phyloP scores from a whole-genome alignment of 2,797 vertebrate species.

The Acestrorhynchus altus region DNA sequence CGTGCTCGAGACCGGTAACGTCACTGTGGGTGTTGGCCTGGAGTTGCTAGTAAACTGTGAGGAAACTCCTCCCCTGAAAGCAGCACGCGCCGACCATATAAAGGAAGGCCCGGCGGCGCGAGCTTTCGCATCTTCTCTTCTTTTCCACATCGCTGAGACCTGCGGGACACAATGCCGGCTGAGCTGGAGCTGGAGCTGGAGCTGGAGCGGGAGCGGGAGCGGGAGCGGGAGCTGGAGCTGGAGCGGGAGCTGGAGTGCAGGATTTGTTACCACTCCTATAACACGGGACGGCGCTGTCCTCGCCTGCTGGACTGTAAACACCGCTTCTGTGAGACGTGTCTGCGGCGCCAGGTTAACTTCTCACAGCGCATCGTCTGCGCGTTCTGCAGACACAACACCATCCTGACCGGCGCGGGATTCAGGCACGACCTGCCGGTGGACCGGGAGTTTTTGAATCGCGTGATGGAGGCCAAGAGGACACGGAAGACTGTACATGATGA shows the following conservation, averaged over 20 bases:
- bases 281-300: constrained; percentile 74
- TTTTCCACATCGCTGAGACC: background rate
- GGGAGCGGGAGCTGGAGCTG: too few species aligned
- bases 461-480: constrained; percentile 49
- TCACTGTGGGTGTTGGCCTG: background rate
- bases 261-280: constrained; percentile 82
- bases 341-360: constrained; percentile 54
- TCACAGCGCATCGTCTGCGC: constrained; percentile 67
- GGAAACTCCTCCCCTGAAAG: background rate
- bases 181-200: constrained; percentile 79
- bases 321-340: constrained; percentile 78
- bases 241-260: constrained; percentile 87
- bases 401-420: constrained; percentile 52
- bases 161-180: constrained; percentile 63
- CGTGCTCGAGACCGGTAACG: background rate
- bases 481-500: constrained; percentile 26
- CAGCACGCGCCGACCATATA: background rate
- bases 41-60: background rate
- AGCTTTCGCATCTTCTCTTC: background rate
- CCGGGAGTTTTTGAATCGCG: background rate
- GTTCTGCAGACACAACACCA: constrained; percentile 71
- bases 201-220: too few species aligned
- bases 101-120: background rate
- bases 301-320: constrained; percentile 75
- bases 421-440: constrained; percentile 68